Conservation (phyloP, 2,888 invertebrate genomes). For the Drosophila phalerata region DNA sequence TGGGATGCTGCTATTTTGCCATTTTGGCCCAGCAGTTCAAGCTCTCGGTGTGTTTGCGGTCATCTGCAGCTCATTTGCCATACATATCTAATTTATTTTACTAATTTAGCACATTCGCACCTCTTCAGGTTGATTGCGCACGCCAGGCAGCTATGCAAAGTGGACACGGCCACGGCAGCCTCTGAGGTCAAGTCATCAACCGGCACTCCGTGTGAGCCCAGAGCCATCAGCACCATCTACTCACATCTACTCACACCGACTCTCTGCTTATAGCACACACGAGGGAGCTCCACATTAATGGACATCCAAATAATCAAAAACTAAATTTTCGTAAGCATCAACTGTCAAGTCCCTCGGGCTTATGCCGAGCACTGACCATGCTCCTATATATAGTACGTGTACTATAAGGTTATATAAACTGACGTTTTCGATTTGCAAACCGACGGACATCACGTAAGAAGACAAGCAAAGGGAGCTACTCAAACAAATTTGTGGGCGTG, state of each 20-base stretch:
- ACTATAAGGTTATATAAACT: slow-evolving; percentile 49
- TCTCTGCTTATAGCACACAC: slow-evolving; percentile 50
- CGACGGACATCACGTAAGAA: slow-evolving; percentile 29
- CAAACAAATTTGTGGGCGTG: not conserved
- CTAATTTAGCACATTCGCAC: slow-evolving; percentile 76
- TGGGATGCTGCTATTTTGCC: slow-evolving; percentile 19
- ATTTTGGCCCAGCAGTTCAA: not conserved
- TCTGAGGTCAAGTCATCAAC: slow-evolving; percentile 45
- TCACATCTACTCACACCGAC: slow-evolving; percentile 12
- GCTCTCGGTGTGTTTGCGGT: slow-evolving; percentile 12
- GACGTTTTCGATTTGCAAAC: slow-evolving; percentile 62
- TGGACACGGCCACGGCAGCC: slow-evolving; percentile 37
- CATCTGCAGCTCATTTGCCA: slow-evolving; percentile 43
- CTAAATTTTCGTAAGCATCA: slow-evolving; percentile 63
- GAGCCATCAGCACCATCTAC: slow-evolving; percentile 35
- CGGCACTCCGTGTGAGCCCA: slow-evolving; percentile 3
- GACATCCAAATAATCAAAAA: slow-evolving; percentile 80
- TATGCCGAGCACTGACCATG: slow-evolving; percentile 1
- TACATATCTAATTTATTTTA: slow-evolving; percentile 76
- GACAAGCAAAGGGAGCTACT: slow-evolving; percentile 27
- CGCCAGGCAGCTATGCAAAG: slow-evolving; percentile 52
- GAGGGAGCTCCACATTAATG: slow-evolving; percentile 76
- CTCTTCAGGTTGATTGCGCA: slow-evolving; percentile 68
- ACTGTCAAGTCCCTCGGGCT: slow-evolving; percentile 53
- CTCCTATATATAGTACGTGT: not conserved